Percentiles rank a stretch among this genome's conserved stretches.
These are phyloP conservation scores for Steinernema feltiae DNA, from an alignment of 1,140 invertebrate genomes.

Conservation along the genomic window DNA sequence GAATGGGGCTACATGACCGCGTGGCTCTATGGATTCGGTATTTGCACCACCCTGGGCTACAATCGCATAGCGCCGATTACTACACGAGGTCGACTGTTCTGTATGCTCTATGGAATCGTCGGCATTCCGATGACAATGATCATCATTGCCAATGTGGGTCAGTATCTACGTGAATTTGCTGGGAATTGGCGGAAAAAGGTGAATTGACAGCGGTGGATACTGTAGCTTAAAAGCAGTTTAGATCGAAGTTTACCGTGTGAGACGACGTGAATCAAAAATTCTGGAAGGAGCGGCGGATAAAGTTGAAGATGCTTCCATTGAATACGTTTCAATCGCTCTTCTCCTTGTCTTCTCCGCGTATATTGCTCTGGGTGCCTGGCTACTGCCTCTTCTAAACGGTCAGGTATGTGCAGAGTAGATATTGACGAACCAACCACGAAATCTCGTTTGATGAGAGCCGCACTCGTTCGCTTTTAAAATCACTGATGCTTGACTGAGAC, in stretches of 20 bases:
- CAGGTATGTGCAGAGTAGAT: conserved; percentile 13
- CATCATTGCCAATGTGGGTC: conserved; percentile 42
- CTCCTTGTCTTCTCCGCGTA: not conserved
- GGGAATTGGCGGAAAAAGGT: conserved; percentile 36
- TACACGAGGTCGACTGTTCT: conserved; percentile 50
- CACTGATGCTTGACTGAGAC: too few relatives aligned
- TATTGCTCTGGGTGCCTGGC: conserved; percentile 29
- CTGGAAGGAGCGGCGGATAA: not conserved
- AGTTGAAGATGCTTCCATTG: not conserved
- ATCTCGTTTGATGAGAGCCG: too few relatives aligned
- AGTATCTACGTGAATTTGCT: conserved; percentile 40
- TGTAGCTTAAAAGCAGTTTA: conserved; percentile 14
- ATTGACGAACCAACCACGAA: too few relatives aligned
- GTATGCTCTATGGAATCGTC: conserved; percentile 53
- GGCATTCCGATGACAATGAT: conserved; percentile 44
- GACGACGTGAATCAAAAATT: conserved; percentile 31
- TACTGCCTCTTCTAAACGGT: conserved; percentile 37
- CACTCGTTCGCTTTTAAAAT: too few relatives aligned
- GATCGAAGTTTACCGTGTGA: conserved; percentile 34
- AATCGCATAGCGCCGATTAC: conserved; percentile 56
- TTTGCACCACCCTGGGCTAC: conserved; percentile 34
- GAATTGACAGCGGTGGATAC: not conserved
- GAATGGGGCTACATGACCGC: conserved; percentile 11
- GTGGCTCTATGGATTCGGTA: not conserved
- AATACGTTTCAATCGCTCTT: not conserved